phyloP scores from a whole-genome alignment of 2,113 vertebrate genomes.

The Anguilla rostrata region DNA sequence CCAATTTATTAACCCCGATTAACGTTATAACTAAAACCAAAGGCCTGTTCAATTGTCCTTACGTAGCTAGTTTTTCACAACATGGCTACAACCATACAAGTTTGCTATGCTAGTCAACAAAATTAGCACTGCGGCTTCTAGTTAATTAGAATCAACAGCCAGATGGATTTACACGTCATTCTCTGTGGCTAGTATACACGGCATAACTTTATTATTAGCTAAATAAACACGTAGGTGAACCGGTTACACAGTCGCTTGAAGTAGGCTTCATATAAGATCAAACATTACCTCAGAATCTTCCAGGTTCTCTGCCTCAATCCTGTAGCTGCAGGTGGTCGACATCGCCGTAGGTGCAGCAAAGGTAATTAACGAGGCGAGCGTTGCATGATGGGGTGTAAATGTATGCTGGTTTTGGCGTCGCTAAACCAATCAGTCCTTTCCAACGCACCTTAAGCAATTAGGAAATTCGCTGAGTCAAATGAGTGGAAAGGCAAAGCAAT shows the following conservation, averaged over 20 bases:
- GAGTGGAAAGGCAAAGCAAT: background rate
- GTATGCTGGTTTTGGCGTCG: background rate
- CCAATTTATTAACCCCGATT: background rate
- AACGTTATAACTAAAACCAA: background rate
- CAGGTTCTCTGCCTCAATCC: slow-evolving; percentile 21
- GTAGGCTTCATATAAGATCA: background rate
- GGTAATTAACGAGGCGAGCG: background rate
- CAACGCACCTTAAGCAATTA: slow-evolving; percentile 37
- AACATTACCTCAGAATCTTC: slow-evolving; percentile 34
- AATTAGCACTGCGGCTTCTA: too few relatives aligned
- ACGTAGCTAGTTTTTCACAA: background rate
- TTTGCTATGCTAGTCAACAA: too few relatives aligned
- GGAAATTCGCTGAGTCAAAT: slow-evolving; percentile 30
- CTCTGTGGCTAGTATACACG: too few relatives aligned
- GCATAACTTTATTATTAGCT: too few relatives aligned
- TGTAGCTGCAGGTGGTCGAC: slow-evolving; percentile 37
- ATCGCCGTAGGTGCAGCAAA: slow-evolving; percentile 39
- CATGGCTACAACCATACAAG: too few relatives aligned
- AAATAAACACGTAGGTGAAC: background rate
- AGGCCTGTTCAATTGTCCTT: background rate
- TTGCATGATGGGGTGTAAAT: slow-evolving; percentile 29
- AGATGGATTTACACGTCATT: too few relatives aligned
- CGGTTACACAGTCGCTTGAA: background rate
- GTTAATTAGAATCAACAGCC: too few relatives aligned
- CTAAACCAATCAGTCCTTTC: slow-evolving; percentile 48